Base-by-base conservation (phyloP, 92 coral and sea anemone genomes). In the Phenganax stokvisi region DNA sequence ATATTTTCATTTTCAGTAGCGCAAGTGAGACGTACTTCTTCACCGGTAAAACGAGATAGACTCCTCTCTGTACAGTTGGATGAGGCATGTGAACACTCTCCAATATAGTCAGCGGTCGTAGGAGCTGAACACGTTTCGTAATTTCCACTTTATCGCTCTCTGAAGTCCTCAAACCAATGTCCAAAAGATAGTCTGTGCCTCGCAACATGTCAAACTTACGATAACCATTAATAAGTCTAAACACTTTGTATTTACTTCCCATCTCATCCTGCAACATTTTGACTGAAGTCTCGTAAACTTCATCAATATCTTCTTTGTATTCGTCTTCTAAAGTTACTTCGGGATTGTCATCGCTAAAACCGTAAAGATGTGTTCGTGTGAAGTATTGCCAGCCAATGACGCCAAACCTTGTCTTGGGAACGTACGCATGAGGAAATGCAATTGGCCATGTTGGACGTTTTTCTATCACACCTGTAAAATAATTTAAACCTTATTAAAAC, bases 341-440 rank as follows among this genome's bases (percentile, higher is more conserved):
- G 4, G 98, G 96, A 71, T 90, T 83, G 56, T 87, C 89, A 60
- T 94, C 98, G 6, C 88, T 84, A 71, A 89, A 94, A 57, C 98
- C 98, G 57, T 91, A 94, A 17, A 90, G 90, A 57, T 88, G 86
- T 16, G 85, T 75, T 54, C 88, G 85, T 44, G 96, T 94, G 86
- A 94, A 94, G 77, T 94, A 94, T 44, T 94, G 92, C 98, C 98
- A 94, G 54, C 92, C 92, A 10, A 94, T 87, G 67, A 94, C 98
- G 58, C 92, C 98, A 86, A 94, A 94, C 56, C 98, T 88, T 56
- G 97, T 87, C 47, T 89, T 85, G 20, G 98, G 98, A 63, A 75
- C 85, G 83, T 92, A 94, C 12, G 97, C 94, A 66, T 86, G 92
- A n/a, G 83, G 93, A 71, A 89, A 94, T 28, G 94, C 98, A 58